Conservation (phyloP, 2,888 invertebrate genomes). For the Spodoptera picta region DNA sequence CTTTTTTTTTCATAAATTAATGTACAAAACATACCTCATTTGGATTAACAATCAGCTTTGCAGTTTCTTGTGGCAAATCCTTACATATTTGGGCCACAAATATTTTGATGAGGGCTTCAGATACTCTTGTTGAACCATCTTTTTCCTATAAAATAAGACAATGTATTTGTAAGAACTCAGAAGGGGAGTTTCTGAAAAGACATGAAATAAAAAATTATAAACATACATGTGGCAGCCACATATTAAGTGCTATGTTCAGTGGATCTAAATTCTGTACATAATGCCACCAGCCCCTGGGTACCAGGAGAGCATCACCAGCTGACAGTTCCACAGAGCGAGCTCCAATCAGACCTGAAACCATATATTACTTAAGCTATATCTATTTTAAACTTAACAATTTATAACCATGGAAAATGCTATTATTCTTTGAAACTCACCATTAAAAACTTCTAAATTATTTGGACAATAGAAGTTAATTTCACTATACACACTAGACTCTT, state of each 20-base stretch:
- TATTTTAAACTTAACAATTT: too few relatives aligned
- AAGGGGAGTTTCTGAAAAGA: background rate
- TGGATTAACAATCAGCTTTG: slow-evolving; percentile 90
- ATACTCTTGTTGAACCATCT: slow-evolving; percentile 83
- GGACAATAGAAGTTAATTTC: slow-evolving; percentile 94
- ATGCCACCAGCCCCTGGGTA: slow-evolving; percentile 99
- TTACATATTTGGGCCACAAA: slow-evolving; percentile 90
- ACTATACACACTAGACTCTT: slow-evolving; percentile 98
- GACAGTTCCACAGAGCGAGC: slow-evolving; percentile 90
- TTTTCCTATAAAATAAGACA: slow-evolving; percentile 76
- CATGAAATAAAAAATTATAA: background rate
- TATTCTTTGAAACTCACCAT: slow-evolving; percentile 68
- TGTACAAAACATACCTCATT: slow-evolving; percentile 87
- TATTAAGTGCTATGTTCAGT: slow-evolving; percentile 90
- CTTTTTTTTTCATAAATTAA: too few relatives aligned
- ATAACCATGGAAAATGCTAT: too few relatives aligned
- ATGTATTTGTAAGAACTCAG: background rate
- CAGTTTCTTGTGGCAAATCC: slow-evolving; percentile 83
- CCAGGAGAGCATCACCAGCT: slow-evolving; percentile 95
- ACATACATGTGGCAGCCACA: slow-evolving; percentile 92
- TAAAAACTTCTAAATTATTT: slow-evolving; percentile 80
- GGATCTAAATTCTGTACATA: slow-evolving; percentile 96
- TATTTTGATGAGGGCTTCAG: slow-evolving; percentile 91
- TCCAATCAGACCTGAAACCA: slow-evolving; percentile 73
- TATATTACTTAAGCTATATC: background rate